Base-by-base conservation (phyloP, 2,797 vertebrate genomes). In the Gadopsis marmoratus region DNA sequence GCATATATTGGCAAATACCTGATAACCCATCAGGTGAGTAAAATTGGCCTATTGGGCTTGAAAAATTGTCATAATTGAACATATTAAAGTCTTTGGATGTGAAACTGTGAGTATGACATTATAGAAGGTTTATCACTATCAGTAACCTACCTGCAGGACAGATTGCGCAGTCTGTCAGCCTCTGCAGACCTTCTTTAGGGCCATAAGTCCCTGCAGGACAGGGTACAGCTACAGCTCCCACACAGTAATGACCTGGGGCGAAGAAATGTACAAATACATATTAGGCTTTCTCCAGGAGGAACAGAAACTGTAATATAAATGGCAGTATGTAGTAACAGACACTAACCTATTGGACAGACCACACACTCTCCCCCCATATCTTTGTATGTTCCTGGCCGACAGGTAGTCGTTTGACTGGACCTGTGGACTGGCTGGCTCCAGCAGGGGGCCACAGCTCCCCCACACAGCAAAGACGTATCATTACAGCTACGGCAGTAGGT, bases 191-290 rank as follows among this genome's bases (percentile, higher is more conserved):
- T 71, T 95, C 94, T 81, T 90, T 93, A 35, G 88, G 61, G 21
- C 95, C 93, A 74, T 95, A 97, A 51, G 87, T 97, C 77, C 96
- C 95, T 35, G 93, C 91, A 62, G 94, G 96, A 87, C 97, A 97
- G 0, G 91, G 94, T 19, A 87, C 37, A 14, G 88, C 79, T 9
- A 90, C 76, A 48, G 93, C 94, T 67, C 89, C 92, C 19, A 92
- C 84, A 76, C 95, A 97, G 87, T 96, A 97, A 89, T 96, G 89
- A 83, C 96, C 97, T 97, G 31, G 6, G 5, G 12, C 2, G 11
- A 68, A 72, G 45, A 82, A 23, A 67, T 35, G n/a, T 16, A 45
- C 13, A 68, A 39, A 68, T 48, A 23, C n/a, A 63, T 56, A 47
- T n/a, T 45, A 26, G 4, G 21, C 21, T 23, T 74, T 33, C 50